phyloP scores from a whole-genome alignment of 2,888 invertebrate species.

The Ectemnius continuus region DNA sequence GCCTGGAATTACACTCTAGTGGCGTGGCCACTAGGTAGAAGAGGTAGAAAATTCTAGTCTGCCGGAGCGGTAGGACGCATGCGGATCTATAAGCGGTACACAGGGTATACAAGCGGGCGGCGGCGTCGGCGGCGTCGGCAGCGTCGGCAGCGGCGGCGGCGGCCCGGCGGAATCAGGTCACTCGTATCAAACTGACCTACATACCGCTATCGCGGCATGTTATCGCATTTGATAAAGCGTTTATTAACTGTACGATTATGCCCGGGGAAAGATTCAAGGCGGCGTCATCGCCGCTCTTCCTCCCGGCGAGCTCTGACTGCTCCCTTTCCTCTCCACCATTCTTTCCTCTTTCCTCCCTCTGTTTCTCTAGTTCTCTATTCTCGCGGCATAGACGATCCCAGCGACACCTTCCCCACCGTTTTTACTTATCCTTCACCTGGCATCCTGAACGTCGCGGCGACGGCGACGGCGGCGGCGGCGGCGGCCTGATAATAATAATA shows the following conservation, averaged over 20 bases:
- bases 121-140: too few relatives aligned
- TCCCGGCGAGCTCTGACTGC: neutral
- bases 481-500: conserved; percentile 51
- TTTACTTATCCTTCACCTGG: conserved; percentile 38
- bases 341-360: too few relatives aligned
- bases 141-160: too few relatives aligned
- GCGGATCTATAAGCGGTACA: conserved; percentile 60
- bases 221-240: conserved; percentile 74
- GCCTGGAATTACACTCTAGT: conserved; percentile 43
- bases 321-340: too few relatives aligned
- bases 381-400: too few relatives aligned
- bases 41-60: conserved; percentile 34
- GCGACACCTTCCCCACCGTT: conserved; percentile 24
- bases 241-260: conserved; percentile 74
- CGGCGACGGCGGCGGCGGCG: neutral
- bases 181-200: conserved; percentile 77
- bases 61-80: conserved; percentile 56
- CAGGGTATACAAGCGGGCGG: too few relatives aligned
- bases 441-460: conserved; percentile 26
- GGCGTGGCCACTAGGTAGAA: conserved; percentile 15
- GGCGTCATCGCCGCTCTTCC: conserved; percentile 37
- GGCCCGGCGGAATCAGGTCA: conserved; percentile 73
- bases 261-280: conserved; percentile 62
- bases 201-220: conserved; percentile 73
- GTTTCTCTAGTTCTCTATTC: too few relatives aligned